phyloP scores from a whole-genome alignment of 2,113 vertebrate species.

The Steatornis caripensis region DNA sequence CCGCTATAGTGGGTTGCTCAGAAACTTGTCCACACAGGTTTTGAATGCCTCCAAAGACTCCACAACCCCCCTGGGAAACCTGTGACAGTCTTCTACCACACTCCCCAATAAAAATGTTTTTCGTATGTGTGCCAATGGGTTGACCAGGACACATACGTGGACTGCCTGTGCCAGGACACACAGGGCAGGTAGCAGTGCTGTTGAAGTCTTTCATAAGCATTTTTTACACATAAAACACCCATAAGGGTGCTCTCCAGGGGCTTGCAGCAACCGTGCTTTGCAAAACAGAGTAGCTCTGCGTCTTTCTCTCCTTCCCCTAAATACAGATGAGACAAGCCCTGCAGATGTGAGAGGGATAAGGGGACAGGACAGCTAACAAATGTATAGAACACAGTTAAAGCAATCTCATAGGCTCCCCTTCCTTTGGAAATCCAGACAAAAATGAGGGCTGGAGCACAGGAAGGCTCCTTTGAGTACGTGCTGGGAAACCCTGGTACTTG shows the following conservation, averaged over 20 bases:
- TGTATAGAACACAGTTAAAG: neutral
- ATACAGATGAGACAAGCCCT: neutral
- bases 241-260: neutral
- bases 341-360: neutral
- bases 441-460: neutral
- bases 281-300: neutral
- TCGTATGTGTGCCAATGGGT: neutral
- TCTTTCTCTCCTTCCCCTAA: neutral
- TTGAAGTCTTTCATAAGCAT: neutral
- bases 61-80: neutral
- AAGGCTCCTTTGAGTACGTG: neutral
- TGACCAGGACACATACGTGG: rapidly evolving
- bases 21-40: neutral
- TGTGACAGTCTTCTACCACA: neutral
- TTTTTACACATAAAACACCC: neutral
- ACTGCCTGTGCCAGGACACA: neutral
- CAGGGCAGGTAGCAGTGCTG: neutral
- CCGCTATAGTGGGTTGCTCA: neutral
- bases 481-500: rapidly evolving
- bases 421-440: neutral
- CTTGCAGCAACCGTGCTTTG: neutral
- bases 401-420: neutral
- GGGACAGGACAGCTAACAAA: neutral
- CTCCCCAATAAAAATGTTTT: rapidly evolving
- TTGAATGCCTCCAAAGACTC: neutral